phyloP scores from a whole-genome alignment of 2,888 invertebrate genomes.

The Napeogenes sylphis region DNA sequence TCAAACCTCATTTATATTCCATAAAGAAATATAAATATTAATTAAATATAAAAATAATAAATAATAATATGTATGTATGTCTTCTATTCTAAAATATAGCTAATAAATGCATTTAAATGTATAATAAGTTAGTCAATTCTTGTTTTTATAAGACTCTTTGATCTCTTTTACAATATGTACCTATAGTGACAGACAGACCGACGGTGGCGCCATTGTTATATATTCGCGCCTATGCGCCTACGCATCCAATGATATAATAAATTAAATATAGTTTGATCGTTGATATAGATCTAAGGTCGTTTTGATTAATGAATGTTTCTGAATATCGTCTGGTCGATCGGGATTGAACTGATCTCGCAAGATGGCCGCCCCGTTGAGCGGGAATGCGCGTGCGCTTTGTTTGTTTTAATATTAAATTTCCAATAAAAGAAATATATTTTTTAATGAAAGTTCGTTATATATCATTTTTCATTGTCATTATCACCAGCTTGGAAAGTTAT shows the following conservation, averaged over 20 bases:
- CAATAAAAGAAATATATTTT: not conserved
- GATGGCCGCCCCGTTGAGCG: slow-evolving; percentile 69
- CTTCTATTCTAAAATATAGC: no score
- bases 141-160: not conserved
- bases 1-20: no score
- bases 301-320: slow-evolving; percentile 71
- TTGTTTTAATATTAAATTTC: slow-evolving; percentile 10
- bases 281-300: slow-evolving; percentile 64
- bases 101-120: no score
- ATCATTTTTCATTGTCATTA: no score
- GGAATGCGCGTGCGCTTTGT: slow-evolving; percentile 33
- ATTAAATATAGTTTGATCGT: slow-evolving; percentile 71
- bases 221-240: slow-evolving; percentile 65
- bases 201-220: slow-evolving; percentile 67
- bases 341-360: slow-evolving; percentile 59
- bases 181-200: slow-evolving; percentile 55
- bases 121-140: no score
- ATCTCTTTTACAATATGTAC: slow-evolving; percentile 32
- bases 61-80: no score
- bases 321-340: slow-evolving; percentile 53
- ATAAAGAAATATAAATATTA: no score
- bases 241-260: slow-evolving; percentile 63
- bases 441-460: no score
- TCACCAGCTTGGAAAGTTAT: no score
- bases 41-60: no score